These are phyloP conservation scores for Cybosia mesomella DNA, from an alignment of 2,888 invertebrate genomes.

Conservation along the genomic window DNA sequence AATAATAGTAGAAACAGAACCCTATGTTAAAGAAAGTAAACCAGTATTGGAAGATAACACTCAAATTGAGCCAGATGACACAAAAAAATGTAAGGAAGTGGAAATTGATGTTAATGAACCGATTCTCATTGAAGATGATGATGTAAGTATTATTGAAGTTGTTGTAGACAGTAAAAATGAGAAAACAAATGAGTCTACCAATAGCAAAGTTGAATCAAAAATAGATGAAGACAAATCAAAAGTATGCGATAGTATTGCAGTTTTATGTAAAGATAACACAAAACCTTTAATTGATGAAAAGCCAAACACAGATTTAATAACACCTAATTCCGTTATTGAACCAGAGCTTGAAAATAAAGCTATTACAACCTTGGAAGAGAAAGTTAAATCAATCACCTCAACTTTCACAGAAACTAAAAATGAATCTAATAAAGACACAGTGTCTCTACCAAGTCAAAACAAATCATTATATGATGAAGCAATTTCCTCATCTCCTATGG, in stretches of 20 bases:
- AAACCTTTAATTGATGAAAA: neutral
- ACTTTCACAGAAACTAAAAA: neutral
- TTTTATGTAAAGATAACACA: neutral
- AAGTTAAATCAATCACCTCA: neutral
- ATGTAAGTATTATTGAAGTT: slow-evolving; percentile 24
- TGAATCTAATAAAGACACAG: neutral
- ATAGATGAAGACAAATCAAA: neutral
- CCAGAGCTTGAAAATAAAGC: neutral
- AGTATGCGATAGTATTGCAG: neutral
- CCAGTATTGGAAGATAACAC: neutral
- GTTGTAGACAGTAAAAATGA: slow-evolving; percentile 8
- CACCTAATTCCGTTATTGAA: neutral
- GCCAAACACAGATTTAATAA: neutral
- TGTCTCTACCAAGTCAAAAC: neutral
- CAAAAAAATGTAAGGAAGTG: slow-evolving; percentile 5
- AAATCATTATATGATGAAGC: neutral
- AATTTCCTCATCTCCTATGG: neutral
- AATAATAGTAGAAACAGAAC: slow-evolving; percentile 20
- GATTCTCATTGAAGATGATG: slow-evolving; percentile 25
- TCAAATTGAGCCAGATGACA: neutral
- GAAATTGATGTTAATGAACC: slow-evolving; percentile 17
- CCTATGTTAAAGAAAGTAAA: slow-evolving; percentile 6
- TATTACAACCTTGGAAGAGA: neutral
- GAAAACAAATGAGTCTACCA: neutral
- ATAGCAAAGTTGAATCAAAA: neutral